phyloP scores from a whole-genome alignment of 1,140 invertebrate species.

The Sycobia sp. region DNA sequence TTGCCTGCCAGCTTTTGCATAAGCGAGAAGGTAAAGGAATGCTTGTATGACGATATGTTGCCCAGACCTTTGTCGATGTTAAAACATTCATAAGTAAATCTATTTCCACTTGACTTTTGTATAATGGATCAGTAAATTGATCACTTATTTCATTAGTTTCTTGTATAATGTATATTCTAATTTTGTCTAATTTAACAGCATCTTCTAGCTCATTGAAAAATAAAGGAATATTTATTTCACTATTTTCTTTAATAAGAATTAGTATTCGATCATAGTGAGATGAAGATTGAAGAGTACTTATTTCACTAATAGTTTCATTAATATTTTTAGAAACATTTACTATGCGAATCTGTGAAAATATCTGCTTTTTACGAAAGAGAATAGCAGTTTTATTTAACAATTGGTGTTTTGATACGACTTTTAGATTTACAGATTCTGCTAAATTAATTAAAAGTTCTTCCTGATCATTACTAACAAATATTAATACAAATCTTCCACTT shows the following conservation, averaged over 20 bases:
- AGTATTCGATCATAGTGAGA: slow-evolving; percentile 50
- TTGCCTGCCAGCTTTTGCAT: slow-evolving; percentile 73
- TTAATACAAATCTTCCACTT: slow-evolving; percentile 53
- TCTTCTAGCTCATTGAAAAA: too few relatives aligned
- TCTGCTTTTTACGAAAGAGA: slow-evolving; percentile 44
- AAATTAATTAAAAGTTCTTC: slow-evolving; percentile 31
- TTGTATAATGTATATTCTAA: slow-evolving; percentile 65
- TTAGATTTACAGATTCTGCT: slow-evolving; percentile 41
- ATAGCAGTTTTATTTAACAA: slow-evolving; percentile 42
- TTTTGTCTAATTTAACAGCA: slow-evolving; percentile 65
- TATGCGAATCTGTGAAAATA: too few relatives aligned
- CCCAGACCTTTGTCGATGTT: slow-evolving; percentile 70
- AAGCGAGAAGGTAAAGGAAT: slow-evolving; percentile 57
- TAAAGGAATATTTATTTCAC: slow-evolving; percentile 72
- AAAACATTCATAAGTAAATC: slow-evolving; percentile 78
- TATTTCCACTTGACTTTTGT: slow-evolving; percentile 66
- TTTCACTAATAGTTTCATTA: slow-evolving; percentile 52
- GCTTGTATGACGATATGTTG: slow-evolving; percentile 72
- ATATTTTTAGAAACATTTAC: slow-evolving; percentile 38
- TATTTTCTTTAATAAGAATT: slow-evolving; percentile 59
- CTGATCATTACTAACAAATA: slow-evolving; percentile 42
- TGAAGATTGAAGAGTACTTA: slow-evolving; percentile 51
- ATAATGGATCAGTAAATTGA: slow-evolving; percentile 63
- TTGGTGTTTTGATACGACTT: slow-evolving; percentile 40
- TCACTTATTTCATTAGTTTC: slow-evolving; percentile 66